These are phyloP conservation scores for Ichneumoninae sp. DNA, from an alignment of 2,888 invertebrate species.

Conservation along the genomic window DNA sequence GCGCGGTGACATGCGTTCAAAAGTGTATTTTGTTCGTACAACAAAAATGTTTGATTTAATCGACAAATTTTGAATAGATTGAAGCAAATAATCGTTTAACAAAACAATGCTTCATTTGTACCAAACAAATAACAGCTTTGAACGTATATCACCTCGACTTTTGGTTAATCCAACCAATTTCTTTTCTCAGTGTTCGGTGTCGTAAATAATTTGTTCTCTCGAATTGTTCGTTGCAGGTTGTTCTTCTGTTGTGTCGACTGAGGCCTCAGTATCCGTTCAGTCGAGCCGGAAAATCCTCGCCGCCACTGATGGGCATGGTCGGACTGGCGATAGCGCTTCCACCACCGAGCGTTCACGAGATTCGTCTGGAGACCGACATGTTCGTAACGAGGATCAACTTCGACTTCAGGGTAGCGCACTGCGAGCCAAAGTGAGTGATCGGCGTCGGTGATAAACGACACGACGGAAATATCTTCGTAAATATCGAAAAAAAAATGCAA, in stretches of 20 bases:
- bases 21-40: too few species aligned
- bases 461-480: neutral
- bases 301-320: conserved; percentile 96
- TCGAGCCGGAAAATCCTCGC: conserved; percentile 94
- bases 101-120: too few species aligned
- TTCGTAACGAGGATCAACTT: conserved; percentile 98
- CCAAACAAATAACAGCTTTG: too few species aligned
- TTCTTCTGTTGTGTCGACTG: conserved; percentile 95
- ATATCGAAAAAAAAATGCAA: neutral
- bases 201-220: conserved; percentile 49
- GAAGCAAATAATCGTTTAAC: too few species aligned
- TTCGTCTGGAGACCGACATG: conserved; percentile 97
- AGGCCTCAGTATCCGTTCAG: conserved; percentile 97
- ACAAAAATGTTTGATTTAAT: too few species aligned
- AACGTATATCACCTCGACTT: too few species aligned
- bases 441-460: neutral
- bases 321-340: conserved; percentile 98
- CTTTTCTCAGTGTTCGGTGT: neutral
- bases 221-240: conserved; percentile 88
- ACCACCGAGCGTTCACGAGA: conserved; percentile 98
- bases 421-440: conserved; percentile 94
- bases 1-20: too few species aligned
- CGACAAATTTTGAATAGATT: too few species aligned
- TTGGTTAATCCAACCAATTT: too few species aligned
- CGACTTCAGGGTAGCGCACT: conserved; percentile 98